Percentiles rank a stretch among this genome's conserved stretches.
phyloP scores from a whole-genome alignment of 2,113 vertebrate genomes.

The Geococcyx californianus region DNA sequence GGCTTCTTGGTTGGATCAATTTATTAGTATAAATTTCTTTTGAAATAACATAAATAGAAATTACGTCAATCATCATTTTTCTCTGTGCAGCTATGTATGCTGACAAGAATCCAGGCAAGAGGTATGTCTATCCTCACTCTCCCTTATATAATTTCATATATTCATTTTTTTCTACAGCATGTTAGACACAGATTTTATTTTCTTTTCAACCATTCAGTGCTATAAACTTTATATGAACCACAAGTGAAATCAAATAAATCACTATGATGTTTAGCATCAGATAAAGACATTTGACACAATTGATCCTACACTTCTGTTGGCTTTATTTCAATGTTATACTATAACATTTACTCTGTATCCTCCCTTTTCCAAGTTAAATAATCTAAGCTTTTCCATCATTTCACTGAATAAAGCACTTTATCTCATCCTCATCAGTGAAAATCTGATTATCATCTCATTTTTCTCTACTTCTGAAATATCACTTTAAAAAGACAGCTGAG shows the following conservation, averaged over 20 bases:
- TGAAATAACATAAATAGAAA: background rate
- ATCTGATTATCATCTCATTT: background rate
- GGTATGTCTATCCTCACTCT: background rate
- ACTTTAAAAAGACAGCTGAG: background rate
- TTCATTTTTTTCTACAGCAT: background rate
- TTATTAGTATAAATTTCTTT: background rate
- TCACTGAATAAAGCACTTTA: background rate
- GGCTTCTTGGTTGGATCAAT: background rate
- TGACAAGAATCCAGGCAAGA: background rate
- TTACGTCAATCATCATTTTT: fast-evolving
- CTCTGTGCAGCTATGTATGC: background rate
- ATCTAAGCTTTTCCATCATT: background rate
- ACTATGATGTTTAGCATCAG: background rate
- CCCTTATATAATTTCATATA: background rate
- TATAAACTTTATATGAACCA: background rate
- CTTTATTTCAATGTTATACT: background rate
- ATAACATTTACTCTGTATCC: background rate
- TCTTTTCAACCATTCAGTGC: background rate
- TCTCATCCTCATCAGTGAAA: background rate
- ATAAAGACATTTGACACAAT: constrained; percentile 15
- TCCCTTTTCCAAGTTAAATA: constrained; percentile 14
- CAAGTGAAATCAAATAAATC: background rate
- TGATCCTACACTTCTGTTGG: background rate
- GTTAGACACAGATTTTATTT: background rate
- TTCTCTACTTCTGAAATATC: background rate